Base-by-base conservation (phyloP, 2,797 vertebrate genomes). In the Takifugu rubripes region DNA sequence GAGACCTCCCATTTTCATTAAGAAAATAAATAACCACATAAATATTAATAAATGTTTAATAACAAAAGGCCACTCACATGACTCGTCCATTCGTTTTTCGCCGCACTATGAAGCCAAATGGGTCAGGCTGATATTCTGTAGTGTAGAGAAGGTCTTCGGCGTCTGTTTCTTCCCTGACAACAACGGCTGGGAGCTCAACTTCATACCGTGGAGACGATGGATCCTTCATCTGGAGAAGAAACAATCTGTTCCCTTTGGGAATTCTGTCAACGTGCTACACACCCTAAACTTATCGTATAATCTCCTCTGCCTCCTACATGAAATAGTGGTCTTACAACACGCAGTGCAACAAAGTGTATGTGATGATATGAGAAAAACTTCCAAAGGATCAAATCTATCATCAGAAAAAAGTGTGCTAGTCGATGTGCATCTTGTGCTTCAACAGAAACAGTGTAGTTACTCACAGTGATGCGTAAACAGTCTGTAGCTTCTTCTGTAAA, bases 91-190 rank as follows among this genome's bases (percentile, higher is more conserved):
- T 91, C 16, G 87, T 83, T 78, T 85, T 91, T 21, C 96, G 89
- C 25, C 70, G 79, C 29, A 99, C 84, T 1, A 93, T 25, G 62
- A 98, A 80, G 11, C 94, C 94, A 51, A 98, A 98, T 5, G 95
- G 96, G 0, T 97, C 91, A 2, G 61, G 45, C 3, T 75, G 90
- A 71, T 93, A 91, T 47, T 77, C 86, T 29, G 92, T 71, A 1
- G 77, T 84, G 59, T 93, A 98, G 4, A 94, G 90, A 0, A 75
- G 12, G 16, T 77, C 33, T 0, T 67, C 5, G 0, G 61, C 60
- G 7, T 43, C 78, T 36, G 66, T 26, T 43, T 0, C 54, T 5
- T 3, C 78, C 4, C 11, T 57, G 0, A 90, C 84, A 0, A 63
- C 58, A 29, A 49, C 29, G 21, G 64, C 79, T 47, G 84, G 83